Conservation (phyloP, 2,888 invertebrate genomes). For the Cynaeus angustus region DNA sequence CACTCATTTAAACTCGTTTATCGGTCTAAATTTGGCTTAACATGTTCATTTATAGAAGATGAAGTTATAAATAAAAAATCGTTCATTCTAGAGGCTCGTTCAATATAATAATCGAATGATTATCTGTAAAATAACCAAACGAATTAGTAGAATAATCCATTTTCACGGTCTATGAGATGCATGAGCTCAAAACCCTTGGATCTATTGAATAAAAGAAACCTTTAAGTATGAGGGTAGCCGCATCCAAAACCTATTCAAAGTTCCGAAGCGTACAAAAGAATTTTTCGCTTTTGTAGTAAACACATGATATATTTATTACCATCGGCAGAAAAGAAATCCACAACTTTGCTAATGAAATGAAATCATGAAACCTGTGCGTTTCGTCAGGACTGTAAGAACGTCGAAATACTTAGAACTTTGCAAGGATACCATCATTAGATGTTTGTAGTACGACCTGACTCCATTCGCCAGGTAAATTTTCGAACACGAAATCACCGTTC, state of each 20-base stretch:
- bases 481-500: conserved; percentile 42
- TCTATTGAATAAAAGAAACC: conserved; percentile 41
- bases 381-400: not conserved
- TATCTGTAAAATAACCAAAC: conserved; percentile 52
- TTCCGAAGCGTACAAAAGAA: conserved; percentile 46
- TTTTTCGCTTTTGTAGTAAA: conserved; percentile 51
- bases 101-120: conserved; percentile 26
- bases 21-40: conserved; percentile 3
- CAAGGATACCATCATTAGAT: conserved; percentile 23
- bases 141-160: conserved; percentile 52
- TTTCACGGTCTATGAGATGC: conserved; percentile 49
- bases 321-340: conserved; percentile 18
- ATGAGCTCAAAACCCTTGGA: conserved; percentile 36
- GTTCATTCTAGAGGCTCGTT: conserved; percentile 17
- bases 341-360: conserved; percentile 19
- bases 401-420: conserved; percentile 8
- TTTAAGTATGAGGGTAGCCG: conserved; percentile 50
- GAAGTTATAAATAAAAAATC: conserved; percentile 2
- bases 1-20: conserved; percentile 28
- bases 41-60: not conserved
- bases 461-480: conserved; percentile 45
- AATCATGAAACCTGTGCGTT: conserved; percentile 24
- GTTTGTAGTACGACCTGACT: conserved; percentile 31
- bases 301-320: conserved; percentile 52
- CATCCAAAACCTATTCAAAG: conserved; percentile 49